phyloP scores from a whole-genome alignment of 2,797 vertebrate genomes.

The Phyllotis vaccarum region DNA sequence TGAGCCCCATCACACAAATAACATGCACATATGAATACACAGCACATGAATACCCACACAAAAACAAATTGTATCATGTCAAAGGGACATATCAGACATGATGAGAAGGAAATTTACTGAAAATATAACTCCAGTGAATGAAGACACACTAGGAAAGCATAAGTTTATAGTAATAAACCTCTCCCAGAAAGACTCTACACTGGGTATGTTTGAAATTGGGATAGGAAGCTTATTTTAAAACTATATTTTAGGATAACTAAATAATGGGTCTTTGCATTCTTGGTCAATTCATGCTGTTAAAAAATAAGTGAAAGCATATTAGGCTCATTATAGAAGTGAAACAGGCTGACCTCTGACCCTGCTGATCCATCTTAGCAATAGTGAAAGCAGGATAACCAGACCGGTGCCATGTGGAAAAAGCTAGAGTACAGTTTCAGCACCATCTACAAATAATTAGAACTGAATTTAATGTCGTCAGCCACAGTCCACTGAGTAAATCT shows the following conservation, averaged over 20 bases:
- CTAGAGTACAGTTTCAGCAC: not conserved
- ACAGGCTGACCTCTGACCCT: not conserved
- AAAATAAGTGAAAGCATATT: not conserved
- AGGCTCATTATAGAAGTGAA: not conserved
- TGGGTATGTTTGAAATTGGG: not conserved
- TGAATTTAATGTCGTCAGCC: not conserved
- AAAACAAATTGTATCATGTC: not conserved
- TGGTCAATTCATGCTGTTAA: not conserved
- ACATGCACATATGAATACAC: not conserved
- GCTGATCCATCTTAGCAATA: not conserved
- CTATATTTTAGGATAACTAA: slow-evolving; percentile 20
- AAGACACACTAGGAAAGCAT: not conserved
- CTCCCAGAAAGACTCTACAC: not conserved
- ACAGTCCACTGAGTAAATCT: not conserved
- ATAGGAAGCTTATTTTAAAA: not conserved
- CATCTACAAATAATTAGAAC: not conserved
- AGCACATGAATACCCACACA: not conserved
- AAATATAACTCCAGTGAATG: not conserved
- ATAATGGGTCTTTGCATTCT: not conserved
- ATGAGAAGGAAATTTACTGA: not conserved
- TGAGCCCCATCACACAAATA: not conserved
- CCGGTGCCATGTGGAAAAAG: not conserved
- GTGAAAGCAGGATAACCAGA: not conserved
- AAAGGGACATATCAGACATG: not conserved
- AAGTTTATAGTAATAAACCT: not conserved